phyloP scores from a whole-genome alignment of 2,797 vertebrate genomes.

The Vultur gryphus region DNA sequence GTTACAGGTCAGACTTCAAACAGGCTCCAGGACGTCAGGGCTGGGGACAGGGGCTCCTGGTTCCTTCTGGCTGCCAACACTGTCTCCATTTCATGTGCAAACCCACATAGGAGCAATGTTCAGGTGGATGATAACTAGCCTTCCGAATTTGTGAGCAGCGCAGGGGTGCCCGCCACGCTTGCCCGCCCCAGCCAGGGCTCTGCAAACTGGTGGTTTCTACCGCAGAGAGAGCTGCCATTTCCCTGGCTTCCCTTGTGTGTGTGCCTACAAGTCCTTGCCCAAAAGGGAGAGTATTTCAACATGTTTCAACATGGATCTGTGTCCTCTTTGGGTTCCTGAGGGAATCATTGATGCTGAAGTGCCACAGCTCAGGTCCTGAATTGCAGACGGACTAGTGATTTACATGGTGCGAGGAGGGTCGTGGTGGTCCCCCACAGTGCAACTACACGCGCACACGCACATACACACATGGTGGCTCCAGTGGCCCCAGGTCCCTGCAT shows the following conservation, averaged over 20 bases:
- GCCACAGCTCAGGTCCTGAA: background rate
- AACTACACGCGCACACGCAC: fast-evolving
- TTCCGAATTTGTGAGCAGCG: fast-evolving
- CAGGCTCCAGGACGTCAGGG: background rate
- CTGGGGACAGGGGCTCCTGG: background rate
- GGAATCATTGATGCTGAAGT: background rate
- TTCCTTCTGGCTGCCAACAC: background rate
- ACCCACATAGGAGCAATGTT: background rate
- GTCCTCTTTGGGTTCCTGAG: background rate
- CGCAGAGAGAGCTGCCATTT: fast-evolving
- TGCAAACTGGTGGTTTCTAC: fast-evolving
- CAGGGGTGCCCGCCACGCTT: background rate
- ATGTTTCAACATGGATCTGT: fast-evolving
- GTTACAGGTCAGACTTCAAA: background rate
- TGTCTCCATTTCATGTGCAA: background rate
- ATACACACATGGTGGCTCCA: background rate
- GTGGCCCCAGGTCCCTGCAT: background rate
- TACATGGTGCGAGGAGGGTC: fast-evolving
- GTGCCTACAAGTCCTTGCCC: background rate
- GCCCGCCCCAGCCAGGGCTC: background rate
- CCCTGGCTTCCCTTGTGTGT: background rate
- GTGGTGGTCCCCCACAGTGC: background rate
- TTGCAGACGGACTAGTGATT: background rate
- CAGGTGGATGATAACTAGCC: background rate
- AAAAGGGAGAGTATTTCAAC: background rate